Evolutionary conservation across 1,140 invertebrate genomes (phyloP).

Genomic region (Diorhabda sublineata): DNA sequence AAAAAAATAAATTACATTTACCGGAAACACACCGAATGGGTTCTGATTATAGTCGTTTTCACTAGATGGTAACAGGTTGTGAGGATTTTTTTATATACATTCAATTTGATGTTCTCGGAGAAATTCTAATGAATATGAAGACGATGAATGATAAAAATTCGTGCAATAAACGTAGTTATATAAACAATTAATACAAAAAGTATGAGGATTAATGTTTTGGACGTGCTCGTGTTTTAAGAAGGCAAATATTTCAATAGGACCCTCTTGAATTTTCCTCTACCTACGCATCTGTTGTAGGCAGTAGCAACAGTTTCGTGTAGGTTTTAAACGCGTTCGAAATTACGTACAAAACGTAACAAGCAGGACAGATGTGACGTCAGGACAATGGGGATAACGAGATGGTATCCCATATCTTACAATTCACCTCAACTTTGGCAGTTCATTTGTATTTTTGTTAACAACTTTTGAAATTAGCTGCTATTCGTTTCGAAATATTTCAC

Average conservation of each 20-base stretch:
- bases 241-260: too few species aligned
- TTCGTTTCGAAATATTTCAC: conserved; percentile 13
- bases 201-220: too few species aligned
- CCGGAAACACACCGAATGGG: conserved; percentile 8
- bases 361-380: conserved; percentile 10
- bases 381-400: conserved; percentile 14
- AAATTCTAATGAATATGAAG: too few species aligned
- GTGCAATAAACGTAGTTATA: too few species aligned
- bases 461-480: conserved; percentile 7
- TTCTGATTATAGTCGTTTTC: conserved; percentile 14
- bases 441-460: conserved; percentile 8
- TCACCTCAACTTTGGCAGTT: conserved; percentile 5
- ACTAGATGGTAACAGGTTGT: neutral
- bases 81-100: neutral
- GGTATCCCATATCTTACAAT: conserved; percentile 12
- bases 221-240: too few species aligned
- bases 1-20: conserved; percentile 14
- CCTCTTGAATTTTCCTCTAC: too few species aligned
- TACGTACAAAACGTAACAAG: conserved; percentile 1
- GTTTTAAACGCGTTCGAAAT: conserved; percentile 4
- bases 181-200: too few species aligned
- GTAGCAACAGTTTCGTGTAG: conserved; percentile 7
- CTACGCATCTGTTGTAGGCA: conserved; percentile 3
- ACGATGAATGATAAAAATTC: too few species aligned
- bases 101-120: too few species aligned